These are phyloP conservation scores for Sesia bembeciformis DNA, from an alignment of 2,888 invertebrate species.

Conservation along the genomic window DNA sequence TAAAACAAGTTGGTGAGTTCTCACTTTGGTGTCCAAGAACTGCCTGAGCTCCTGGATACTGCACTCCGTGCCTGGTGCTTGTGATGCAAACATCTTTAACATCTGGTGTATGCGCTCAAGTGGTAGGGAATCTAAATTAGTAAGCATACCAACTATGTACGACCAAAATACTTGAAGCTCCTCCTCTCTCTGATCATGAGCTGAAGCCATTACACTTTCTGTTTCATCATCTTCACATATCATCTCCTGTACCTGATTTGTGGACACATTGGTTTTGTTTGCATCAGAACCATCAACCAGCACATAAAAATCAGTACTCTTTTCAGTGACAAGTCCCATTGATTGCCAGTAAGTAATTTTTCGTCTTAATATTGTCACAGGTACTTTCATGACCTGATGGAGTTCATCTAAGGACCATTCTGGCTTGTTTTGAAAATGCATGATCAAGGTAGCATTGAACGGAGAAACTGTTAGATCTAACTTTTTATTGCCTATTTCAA, in stretches of 20 bases:
- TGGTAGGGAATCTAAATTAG: slow-evolving; percentile 93
- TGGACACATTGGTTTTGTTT: slow-evolving; percentile 68
- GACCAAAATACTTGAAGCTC: slow-evolving; percentile 97
- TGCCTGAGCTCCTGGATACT: slow-evolving; percentile 89
- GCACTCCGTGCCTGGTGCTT: slow-evolving; percentile 92
- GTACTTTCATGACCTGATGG: slow-evolving; percentile 89
- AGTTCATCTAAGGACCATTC: slow-evolving; percentile 92
- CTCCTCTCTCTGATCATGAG: slow-evolving; percentile 94
- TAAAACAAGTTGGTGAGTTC: slow-evolving; percentile 89
- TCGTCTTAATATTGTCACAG: slow-evolving; percentile 86
- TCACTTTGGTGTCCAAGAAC: slow-evolving; percentile 94
- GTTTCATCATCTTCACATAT: slow-evolving; percentile 91
- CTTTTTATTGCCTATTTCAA: slow-evolving; percentile 88
- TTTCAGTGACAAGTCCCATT: slow-evolving; percentile 89
- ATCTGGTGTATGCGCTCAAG: slow-evolving; percentile 96
- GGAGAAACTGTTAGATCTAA: slow-evolving; percentile 91
- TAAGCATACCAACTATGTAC: slow-evolving; percentile 97
- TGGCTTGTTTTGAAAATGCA: slow-evolving; percentile 91
- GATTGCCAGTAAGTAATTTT: slow-evolving; percentile 96
- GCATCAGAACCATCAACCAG: slow-evolving; percentile 79
- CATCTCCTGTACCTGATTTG: slow-evolving; percentile 75
- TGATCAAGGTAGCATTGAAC: slow-evolving; percentile 93
- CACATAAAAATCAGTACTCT: slow-evolving; percentile 81
- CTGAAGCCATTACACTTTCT: slow-evolving; percentile 95
- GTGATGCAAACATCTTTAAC: slow-evolving; percentile 97